These are phyloP conservation scores for Trachymyrmex septentrionalis DNA, from an alignment of 1,140 invertebrate genomes.

Conservation along the genomic window DNA sequence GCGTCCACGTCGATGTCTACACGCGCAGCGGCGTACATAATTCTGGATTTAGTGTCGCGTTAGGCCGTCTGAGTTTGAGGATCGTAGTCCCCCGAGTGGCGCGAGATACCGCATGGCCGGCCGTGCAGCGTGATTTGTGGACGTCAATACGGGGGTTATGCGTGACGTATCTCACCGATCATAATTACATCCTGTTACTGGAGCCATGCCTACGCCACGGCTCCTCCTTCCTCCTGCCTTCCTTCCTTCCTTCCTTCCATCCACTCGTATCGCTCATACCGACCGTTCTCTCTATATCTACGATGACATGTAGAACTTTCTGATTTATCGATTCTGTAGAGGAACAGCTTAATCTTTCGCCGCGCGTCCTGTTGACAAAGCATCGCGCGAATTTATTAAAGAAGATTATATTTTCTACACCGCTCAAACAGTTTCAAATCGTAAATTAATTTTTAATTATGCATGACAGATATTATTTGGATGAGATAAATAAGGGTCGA, in stretches of 20 bases:
- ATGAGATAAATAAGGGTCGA: background rate
- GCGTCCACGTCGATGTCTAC: slow-evolving; percentile 63
- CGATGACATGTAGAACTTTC: slow-evolving; percentile 50
- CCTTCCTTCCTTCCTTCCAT: slow-evolving; percentile 17
- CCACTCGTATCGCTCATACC: slow-evolving; percentile 1
- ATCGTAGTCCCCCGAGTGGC: slow-evolving; percentile 65
- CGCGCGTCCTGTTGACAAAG: background rate
- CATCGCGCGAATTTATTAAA: background rate
- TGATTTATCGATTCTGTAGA: slow-evolving; percentile 69
- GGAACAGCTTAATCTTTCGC: slow-evolving; percentile 64
- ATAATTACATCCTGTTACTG: slow-evolving; percentile 86
- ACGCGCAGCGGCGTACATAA: slow-evolving; percentile 66
- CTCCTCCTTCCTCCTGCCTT: slow-evolving; percentile 73
- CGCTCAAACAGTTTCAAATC: background rate
- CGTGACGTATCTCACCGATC: slow-evolving; percentile 87
- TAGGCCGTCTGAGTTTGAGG: slow-evolving; percentile 72
- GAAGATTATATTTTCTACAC: background rate
- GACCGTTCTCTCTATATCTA: slow-evolving; percentile 7
- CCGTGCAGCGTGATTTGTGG: slow-evolving; percentile 85
- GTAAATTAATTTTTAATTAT: slow-evolving; percentile 24
- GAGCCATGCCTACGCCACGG: slow-evolving; percentile 78
- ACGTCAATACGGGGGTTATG: slow-evolving; percentile 85
- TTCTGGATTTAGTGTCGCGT: slow-evolving; percentile 75
- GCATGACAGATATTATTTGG: background rate
- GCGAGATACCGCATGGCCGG: slow-evolving; percentile 81